Evolutionary conservation across 2,888 invertebrate species (phyloP).

Genomic region (Nemotelus nigrinus): DNA sequence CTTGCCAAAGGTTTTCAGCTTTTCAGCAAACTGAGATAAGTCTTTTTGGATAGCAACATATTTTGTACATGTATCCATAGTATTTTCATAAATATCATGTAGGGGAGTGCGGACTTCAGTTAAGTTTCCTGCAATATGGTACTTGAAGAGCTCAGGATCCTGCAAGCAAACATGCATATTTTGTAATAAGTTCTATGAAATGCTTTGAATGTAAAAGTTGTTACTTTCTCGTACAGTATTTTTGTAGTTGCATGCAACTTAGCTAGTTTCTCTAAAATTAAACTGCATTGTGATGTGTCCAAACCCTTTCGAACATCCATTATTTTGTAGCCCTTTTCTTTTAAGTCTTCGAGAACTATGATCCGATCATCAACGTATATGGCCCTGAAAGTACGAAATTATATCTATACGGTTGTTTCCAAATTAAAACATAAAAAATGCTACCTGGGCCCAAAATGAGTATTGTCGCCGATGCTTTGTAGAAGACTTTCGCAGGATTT

Average conservation of each 20-base stretch:
- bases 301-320: conserved; percentile 66
- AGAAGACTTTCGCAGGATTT: conserved; percentile 53
- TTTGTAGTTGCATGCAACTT: conserved; percentile 68
- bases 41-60: conserved; percentile 53
- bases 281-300: conserved; percentile 65
- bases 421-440: neutral
- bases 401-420: neutral
- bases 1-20: conserved; percentile 53
- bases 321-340: conserved; percentile 66
- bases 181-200: too few relatives aligned
- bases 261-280: conserved; percentile 66
- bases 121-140: conserved; percentile 56
- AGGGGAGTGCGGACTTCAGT: conserved; percentile 55
- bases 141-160: conserved; percentile 56
- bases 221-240: conserved; percentile 66
- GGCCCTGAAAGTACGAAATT: conserved; percentile 49
- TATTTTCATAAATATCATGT: conserved; percentile 56
- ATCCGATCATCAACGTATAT: conserved; percentile 57
- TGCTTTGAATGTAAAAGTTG: neutral
- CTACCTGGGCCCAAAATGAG: conserved; percentile 54
- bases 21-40: conserved; percentile 54
- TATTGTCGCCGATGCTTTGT: conserved; percentile 53
- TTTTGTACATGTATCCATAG: conserved; percentile 55
- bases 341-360: conserved; percentile 67
- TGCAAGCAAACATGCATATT: conserved; percentile 12